phyloP scores from a whole-genome alignment of 2,888 invertebrate genomes.

The Agonum fuliginosum region DNA sequence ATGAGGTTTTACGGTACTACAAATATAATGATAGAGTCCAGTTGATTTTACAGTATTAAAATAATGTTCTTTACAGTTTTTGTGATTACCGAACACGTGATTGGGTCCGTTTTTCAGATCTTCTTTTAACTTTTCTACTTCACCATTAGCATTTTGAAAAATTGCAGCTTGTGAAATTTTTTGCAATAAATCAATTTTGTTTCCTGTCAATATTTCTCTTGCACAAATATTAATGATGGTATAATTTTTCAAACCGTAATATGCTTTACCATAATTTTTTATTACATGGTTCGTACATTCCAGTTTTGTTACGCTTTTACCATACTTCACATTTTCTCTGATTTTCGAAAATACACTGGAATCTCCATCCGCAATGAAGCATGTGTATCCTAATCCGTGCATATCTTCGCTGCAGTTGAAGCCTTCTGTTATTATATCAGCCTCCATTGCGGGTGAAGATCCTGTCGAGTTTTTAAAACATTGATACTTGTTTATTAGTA shows the following conservation, averaged over 20 bases:
- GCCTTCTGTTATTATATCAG: too few species aligned
- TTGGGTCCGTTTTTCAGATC: not conserved
- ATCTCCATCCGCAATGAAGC: conserved; percentile 16
- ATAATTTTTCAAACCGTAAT: not conserved
- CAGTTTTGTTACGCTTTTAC: not conserved
- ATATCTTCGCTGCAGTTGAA: too few species aligned
- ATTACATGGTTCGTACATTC: conserved; percentile 24
- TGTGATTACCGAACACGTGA: conserved; percentile 14
- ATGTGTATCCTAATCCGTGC: too few species aligned
- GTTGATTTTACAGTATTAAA: not conserved
- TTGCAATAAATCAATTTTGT: conserved; percentile 25
- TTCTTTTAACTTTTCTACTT: conserved; percentile 9
- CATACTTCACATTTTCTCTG: not conserved
- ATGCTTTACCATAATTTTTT: conserved; percentile 11
- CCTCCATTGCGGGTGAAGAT: too few species aligned
- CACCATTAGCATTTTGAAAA: not conserved
- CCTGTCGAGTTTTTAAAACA: too few species aligned
- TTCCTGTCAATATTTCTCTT: not conserved
- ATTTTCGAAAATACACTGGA: conserved; percentile 12
- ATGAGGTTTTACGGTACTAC: too few species aligned
- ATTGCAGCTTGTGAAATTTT: not conserved
- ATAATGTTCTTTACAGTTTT: not conserved
- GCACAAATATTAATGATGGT: not conserved
- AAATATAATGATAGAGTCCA: not conserved
- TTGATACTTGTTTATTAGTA: too few species aligned